A percentile compares a stretch with the other conserved stretches of the same genome.
Evolutionary conservation across 2,888 invertebrate species (phyloP).

Genomic region (Elmis aenea): DNA sequence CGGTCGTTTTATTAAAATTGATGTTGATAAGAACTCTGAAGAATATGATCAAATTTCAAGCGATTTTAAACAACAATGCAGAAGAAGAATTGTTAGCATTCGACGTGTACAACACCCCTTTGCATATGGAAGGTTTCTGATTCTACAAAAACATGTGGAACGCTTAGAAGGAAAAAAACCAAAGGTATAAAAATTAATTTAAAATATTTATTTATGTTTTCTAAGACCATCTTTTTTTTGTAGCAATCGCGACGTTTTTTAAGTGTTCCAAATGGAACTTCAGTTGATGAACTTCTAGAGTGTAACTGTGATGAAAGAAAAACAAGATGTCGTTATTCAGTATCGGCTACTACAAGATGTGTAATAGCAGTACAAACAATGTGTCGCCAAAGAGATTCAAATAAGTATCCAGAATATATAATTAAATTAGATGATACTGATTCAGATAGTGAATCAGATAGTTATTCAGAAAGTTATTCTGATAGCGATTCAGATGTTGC

Average conservation of each 20-base stretch:
- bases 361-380: background rate
- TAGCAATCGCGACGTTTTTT: too few relatives aligned
- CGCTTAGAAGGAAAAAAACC: too few relatives aligned
- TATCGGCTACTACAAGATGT: background rate
- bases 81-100: too few relatives aligned
- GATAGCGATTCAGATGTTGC: too few relatives aligned
- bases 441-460: too few relatives aligned
- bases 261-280: too few relatives aligned
- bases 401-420: constrained; percentile 16
- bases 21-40: background rate
- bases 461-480: too few relatives aligned
- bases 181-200: too few relatives aligned
- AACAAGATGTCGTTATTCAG: background rate
- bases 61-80: constrained; percentile 1
- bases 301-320: constrained; percentile 6
- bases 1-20: constrained; percentile 1
- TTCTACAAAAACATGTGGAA: constrained; percentile 7
- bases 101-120: constrained; percentile 18
- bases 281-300: background rate
- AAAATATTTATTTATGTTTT: too few relatives aligned
- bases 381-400: constrained; percentile 2
- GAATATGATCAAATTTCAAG: background rate
- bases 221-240: too few relatives aligned
- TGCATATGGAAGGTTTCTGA: constrained; percentile 13
- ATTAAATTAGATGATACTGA: too few relatives aligned